Evolutionary conservation across 2,888 invertebrate species (phyloP).

Genomic region (Trichopoda pennipes): DNA sequence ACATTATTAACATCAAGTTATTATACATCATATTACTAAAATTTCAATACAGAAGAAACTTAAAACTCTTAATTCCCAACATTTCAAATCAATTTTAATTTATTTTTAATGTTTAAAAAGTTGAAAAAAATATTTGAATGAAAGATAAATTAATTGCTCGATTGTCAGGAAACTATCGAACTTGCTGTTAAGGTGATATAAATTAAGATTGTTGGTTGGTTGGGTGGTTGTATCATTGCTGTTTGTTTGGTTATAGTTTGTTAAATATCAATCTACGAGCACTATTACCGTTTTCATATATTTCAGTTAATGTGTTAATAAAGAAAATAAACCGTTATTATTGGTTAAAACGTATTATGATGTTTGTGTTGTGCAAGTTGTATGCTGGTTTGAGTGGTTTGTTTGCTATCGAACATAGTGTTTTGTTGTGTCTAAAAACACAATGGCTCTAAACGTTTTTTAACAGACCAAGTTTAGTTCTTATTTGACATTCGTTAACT

Average conservation of each 20-base stretch:
- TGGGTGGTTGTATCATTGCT: too few species aligned
- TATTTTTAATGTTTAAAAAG: conserved; percentile 1
- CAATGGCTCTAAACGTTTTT: conserved; percentile 57
- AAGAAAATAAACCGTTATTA: conserved; percentile 56
- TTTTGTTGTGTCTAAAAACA: conserved; percentile 28
- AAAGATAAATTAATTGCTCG: conserved; percentile 23
- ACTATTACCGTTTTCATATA: not conserved
- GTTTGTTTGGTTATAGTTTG: not conserved
- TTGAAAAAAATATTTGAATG: not conserved
- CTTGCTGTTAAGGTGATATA: conserved; percentile 23
- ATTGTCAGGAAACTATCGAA: conserved; percentile 22
- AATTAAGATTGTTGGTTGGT: not conserved
- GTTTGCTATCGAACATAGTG: conserved; percentile 30
- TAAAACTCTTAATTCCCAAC: not conserved
- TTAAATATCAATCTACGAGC: not conserved
- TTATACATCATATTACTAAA: not conserved
- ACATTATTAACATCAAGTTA: not conserved
- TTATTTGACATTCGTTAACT: conserved; percentile 69
- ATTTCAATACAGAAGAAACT: not conserved
- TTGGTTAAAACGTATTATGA: conserved; percentile 32
- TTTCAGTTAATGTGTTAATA: not conserved
- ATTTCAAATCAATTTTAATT: conserved; percentile 21
- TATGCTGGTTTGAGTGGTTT: conserved; percentile 35
- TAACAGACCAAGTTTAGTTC: conserved; percentile 68
- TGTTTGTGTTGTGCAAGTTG: conserved; percentile 6